Evolutionary conservation across 2,113 vertebrate genomes (phyloP), one percentile per base, ranked within the genome.

Genomic region (Microtus pennsylvanicus): DNA sequence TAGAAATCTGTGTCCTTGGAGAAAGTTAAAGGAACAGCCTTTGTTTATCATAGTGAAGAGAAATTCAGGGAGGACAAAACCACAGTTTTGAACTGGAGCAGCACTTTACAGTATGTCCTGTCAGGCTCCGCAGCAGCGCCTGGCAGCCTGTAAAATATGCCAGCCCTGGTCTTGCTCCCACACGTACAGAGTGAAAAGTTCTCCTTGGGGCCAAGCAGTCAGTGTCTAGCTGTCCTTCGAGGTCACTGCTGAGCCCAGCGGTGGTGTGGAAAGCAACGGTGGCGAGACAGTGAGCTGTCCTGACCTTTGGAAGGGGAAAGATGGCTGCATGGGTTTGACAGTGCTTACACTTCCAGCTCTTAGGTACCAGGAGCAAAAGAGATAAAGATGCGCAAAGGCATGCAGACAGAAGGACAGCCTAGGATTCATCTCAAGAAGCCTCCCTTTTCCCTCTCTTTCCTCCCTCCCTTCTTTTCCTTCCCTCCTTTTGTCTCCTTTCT

Each of bases 1-100:
- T 82, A 81, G 75, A 96, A 94, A 86, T 55, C 50, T 19, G 26
- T 88, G 52, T 77, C 81, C 77, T 28, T 87, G 77, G 47, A 80
- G 42, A 74, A 76, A n/a, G 38, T 74, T 28, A 96, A 94, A 76
- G 47, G 67, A 95, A 87, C 30, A n/a, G n/a, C 5, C 22, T 47
- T 67, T 67, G 77, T 75, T 75, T 89, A 74, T 86, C 24, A 2
- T 26, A 58, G 12, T 69, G 61, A 92, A 81, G 22, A 77, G 61
- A 93, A 61, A 16, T 38, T 42, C 30, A 75, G 80, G 12, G 28
- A 81, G 47, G 82, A 45, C 42, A 0, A 89, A 89, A 93, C n/a
- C 38, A 89, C 67, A 52, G 13, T 33, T 87, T 80, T 76, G 58
- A 86, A 77, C 26, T 42, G 81, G 47, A 92, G 35, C 45, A 22